Evolutionary conservation across 1,140 invertebrate genomes (phyloP).

Genomic region (Artemia franciscana): DNA sequence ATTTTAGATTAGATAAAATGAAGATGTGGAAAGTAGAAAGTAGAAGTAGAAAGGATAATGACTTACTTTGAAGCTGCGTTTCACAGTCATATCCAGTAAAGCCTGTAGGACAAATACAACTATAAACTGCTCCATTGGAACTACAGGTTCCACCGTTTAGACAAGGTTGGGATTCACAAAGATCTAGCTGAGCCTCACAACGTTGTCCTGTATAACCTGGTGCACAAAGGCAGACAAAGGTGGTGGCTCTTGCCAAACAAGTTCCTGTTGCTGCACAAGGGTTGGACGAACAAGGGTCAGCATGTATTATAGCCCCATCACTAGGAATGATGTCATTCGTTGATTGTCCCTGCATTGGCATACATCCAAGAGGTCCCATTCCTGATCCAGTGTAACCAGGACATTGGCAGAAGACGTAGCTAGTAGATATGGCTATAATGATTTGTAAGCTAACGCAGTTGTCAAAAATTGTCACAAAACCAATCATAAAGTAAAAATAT

Average conservation of each 20-base stretch:
- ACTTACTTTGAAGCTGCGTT: constrained; percentile 23
- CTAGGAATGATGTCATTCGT: constrained; percentile 17
- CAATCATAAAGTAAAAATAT: too few species aligned
- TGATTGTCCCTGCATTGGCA: constrained; percentile 8
- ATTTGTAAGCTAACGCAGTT: too few species aligned
- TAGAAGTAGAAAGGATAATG: too few species aligned
- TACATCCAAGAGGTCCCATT: constrained; percentile 52
- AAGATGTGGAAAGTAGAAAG: too few species aligned
- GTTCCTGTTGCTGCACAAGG: constrained; percentile 39
- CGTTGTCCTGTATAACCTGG: constrained; percentile 29
- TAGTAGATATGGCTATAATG: constrained; percentile 26
- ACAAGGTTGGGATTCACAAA: constrained; percentile 48
- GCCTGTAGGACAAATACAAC: constrained; percentile 29
- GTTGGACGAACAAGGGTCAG: constrained; percentile 29
- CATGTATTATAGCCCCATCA: constrained; percentile 5
- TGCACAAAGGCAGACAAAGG: constrained; percentile 31
- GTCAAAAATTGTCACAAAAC: too few species aligned
- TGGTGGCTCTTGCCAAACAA: constrained; percentile 23
- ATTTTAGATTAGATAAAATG: too few species aligned
- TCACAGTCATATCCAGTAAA: constrained; percentile 32
- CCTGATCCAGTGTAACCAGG: constrained; percentile 53
- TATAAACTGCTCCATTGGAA: constrained; percentile 18
- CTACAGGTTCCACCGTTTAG: constrained; percentile 55
- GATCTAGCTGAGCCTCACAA: constrained; percentile 30
- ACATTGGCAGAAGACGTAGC: constrained; percentile 46